A percentile compares a stretch with the other conserved stretches of the same genome.
Conservation (phyloP, 2,888 invertebrate genomes). For the Crioceris asparagi region DNA sequence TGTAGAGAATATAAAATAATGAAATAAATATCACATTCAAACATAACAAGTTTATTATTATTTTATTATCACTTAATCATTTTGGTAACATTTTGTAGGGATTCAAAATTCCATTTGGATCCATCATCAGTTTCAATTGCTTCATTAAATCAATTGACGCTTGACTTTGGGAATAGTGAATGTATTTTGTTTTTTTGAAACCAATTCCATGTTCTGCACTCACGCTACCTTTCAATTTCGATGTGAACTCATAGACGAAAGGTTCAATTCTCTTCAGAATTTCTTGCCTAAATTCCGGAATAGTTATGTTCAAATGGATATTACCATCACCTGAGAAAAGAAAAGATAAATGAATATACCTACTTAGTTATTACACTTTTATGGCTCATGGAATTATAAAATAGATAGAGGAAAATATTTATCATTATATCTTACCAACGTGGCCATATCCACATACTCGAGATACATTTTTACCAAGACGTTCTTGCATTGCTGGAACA, state of each 20-base stretch:
- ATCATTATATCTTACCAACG: slow-evolving; percentile 58
- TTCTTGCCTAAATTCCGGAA: slow-evolving; percentile 53
- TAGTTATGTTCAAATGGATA: slow-evolving; percentile 81
- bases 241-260: slow-evolving; percentile 81
- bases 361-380: slow-evolving; percentile 2
- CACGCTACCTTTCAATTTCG: slow-evolving; percentile 71
- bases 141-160: slow-evolving; percentile 73
- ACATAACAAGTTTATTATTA: neutral
- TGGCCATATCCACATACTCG: slow-evolving; percentile 87
- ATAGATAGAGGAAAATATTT: too few relatives aligned
- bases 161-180: slow-evolving; percentile 69
- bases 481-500: slow-evolving; percentile 58
- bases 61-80: neutral
- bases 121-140: slow-evolving; percentile 72
- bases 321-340: slow-evolving; percentile 74
- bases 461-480: slow-evolving; percentile 50
- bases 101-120: slow-evolving; percentile 90
- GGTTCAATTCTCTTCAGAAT: slow-evolving; percentile 68
- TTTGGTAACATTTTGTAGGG: slow-evolving; percentile 75
- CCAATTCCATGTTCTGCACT: slow-evolving; percentile 98
- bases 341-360: neutral
- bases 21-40: neutral
- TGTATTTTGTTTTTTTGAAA: slow-evolving; percentile 71
- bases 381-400: too few relatives aligned
- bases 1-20: neutral